Evolutionary conservation across 2,113 vertebrate genomes (phyloP).

Genomic region (Peromyscus polionotus): DNA sequence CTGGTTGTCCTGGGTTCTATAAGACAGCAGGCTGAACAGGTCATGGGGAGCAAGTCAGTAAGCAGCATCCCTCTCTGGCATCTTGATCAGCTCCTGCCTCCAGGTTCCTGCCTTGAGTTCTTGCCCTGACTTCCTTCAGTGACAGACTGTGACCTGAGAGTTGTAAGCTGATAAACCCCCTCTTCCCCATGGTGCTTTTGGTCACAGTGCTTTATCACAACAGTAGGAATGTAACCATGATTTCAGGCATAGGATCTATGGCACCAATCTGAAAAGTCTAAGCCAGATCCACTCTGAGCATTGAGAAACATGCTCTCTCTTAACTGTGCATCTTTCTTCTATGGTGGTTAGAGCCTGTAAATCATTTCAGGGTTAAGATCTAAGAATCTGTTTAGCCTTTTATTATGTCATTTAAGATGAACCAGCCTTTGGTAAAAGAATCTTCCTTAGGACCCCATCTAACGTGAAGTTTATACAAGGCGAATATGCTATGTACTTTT

Average conservation of each 20-base stretch:
- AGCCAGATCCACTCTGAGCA: not conserved
- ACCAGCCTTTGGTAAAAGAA: conserved; percentile 31
- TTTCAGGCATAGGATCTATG: not conserved
- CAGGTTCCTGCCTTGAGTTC: not conserved
- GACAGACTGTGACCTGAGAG: not conserved
- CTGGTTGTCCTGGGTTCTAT: not conserved
- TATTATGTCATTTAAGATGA: conserved; percentile 34
- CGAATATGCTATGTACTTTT: not conserved
- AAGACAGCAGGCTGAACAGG: not conserved
- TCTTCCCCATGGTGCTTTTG: not conserved
- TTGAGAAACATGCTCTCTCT: not conserved
- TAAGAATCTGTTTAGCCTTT: conserved; percentile 31
- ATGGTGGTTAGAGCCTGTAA: not conserved
- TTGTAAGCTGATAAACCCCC: not conserved
- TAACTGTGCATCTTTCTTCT: not conserved
- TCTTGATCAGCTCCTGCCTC: not conserved
- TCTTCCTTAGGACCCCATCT: conserved; percentile 21
- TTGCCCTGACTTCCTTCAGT: not conserved
- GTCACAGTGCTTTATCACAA: not conserved
- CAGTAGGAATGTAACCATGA: not conserved
- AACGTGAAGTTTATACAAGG: not conserved
- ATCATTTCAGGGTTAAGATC: conserved; percentile 44
- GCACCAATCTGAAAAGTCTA: not conserved
- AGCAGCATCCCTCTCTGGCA: not conserved
- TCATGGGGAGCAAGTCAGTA: not conserved